These are phyloP conservation scores for Sebastes diaconus DNA, from an alignment of 2,797 vertebrate species.

Conservation along the genomic window DNA sequence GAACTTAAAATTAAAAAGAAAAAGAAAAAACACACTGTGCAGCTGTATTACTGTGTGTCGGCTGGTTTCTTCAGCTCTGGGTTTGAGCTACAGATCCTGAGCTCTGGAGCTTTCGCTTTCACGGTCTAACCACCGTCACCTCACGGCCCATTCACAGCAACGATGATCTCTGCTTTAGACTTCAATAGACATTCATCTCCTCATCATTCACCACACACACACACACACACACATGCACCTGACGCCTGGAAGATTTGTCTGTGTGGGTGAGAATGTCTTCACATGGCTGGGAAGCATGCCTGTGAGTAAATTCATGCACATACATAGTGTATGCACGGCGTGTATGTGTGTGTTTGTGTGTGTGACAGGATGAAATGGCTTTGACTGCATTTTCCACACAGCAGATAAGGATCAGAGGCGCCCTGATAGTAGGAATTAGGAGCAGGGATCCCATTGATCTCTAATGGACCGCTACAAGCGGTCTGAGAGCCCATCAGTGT, in stretches of 20 bases:
- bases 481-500: conserved; percentile 76
- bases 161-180: conserved; percentile 48
- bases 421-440: conserved; percentile 82
- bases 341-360: conserved; percentile 12
- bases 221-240: conserved; percentile 23
- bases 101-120: conserved; percentile 47
- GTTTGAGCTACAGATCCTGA: conserved; percentile 28
- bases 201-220: conserved; percentile 43
- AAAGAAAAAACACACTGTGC: neutral
- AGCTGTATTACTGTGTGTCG: neutral
- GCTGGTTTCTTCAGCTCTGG: conserved; percentile 10
- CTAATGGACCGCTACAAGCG: conserved; percentile 81
- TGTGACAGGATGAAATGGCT: conserved; percentile 60
- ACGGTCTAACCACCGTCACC: conserved; percentile 55
- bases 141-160: conserved; percentile 53
- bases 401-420: conserved; percentile 81
- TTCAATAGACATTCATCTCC: conserved; percentile 64
- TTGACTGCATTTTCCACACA: conserved; percentile 73
- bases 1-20: neutral
- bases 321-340: conserved; percentile 15
- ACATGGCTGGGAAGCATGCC: conserved; percentile 1
- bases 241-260: conserved; percentile 32
- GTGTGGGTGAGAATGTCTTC: conserved; percentile 30
- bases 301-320: conserved; percentile 4
- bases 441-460: conserved; percentile 83